phyloP scores from a whole-genome alignment of 1,140 invertebrate species.

The Ptiloglossa arizonensis region DNA sequence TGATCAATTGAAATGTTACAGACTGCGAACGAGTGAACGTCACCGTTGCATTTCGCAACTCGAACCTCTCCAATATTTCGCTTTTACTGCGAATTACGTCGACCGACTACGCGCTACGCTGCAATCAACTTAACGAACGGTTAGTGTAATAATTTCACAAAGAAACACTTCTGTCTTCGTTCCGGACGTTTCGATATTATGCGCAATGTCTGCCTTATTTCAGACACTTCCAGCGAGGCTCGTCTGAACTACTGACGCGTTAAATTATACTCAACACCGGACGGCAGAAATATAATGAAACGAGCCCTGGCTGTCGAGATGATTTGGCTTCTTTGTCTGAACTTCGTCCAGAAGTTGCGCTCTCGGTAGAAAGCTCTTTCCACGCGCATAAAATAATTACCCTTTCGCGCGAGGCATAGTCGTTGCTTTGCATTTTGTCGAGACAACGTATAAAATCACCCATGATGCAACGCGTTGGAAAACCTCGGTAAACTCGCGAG shows the following conservation, averaged over 20 bases:
- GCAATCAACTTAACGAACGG: background rate
- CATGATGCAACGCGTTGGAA: background rate
- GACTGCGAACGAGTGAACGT: no score
- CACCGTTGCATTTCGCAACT: no score
- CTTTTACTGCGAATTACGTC: background rate
- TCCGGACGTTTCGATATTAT: background rate
- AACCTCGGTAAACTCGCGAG: background rate
- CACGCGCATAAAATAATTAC: constrained; percentile 34
- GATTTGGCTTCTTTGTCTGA: constrained; percentile 19
- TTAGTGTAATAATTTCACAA: background rate
- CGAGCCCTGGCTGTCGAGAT: background rate
- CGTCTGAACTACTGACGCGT: constrained; percentile 3
- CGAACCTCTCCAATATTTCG: no score
- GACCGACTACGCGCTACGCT: background rate
- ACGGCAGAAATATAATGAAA: constrained; percentile 5
- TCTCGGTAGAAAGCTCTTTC: constrained; percentile 7
- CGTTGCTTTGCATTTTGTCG: constrained; percentile 11
- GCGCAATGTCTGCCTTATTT: background rate
- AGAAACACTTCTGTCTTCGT: background rate
- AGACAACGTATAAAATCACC: constrained; percentile 5
- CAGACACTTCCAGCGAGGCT: background rate
- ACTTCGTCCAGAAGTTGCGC: background rate
- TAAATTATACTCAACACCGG: background rate
- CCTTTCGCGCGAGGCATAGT: background rate
- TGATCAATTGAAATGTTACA: no score